Percentiles rank a stretch among this genome's conserved stretches.
These are phyloP conservation scores for Ibidorhyncha struthersii DNA, from an alignment of 2,113 vertebrate genomes.

Conservation along the genomic window DNA sequence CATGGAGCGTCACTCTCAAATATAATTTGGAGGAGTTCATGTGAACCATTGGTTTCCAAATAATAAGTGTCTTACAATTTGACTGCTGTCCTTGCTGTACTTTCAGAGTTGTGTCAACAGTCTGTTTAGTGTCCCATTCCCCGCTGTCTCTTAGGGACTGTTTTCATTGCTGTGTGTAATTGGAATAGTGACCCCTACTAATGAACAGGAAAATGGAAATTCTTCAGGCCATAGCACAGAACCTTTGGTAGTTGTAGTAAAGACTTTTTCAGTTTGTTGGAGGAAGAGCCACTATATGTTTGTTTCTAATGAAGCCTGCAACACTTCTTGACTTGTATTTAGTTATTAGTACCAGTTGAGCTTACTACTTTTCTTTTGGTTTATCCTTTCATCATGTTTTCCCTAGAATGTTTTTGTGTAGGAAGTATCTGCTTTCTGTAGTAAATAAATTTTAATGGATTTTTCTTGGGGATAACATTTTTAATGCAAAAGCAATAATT, in stretches of 20 bases:
- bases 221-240: not conserved
- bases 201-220: not conserved
- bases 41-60: not conserved
- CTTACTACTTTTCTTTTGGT: no score
- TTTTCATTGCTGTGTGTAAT: not conserved
- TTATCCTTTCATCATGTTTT: no score
- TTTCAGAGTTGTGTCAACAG: not conserved
- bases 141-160: not conserved
- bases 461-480: no score
- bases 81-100: not conserved
- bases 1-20: fast-evolving
- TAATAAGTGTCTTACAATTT: not conserved
- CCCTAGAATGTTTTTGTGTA: no score
- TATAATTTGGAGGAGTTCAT: not conserved
- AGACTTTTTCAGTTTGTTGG: no score
- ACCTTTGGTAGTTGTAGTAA: not conserved
- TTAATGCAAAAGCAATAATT: no score
- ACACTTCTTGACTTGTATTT: no score
- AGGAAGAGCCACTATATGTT: no score
- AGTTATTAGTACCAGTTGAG: no score
- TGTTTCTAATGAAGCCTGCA: no score
- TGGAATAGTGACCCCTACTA: not conserved
- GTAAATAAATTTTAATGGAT: no score
- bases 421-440: no score
- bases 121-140: fast-evolving